phyloP scores from a whole-genome alignment of 2,797 vertebrate species.

The Luscinia luscinia region DNA sequence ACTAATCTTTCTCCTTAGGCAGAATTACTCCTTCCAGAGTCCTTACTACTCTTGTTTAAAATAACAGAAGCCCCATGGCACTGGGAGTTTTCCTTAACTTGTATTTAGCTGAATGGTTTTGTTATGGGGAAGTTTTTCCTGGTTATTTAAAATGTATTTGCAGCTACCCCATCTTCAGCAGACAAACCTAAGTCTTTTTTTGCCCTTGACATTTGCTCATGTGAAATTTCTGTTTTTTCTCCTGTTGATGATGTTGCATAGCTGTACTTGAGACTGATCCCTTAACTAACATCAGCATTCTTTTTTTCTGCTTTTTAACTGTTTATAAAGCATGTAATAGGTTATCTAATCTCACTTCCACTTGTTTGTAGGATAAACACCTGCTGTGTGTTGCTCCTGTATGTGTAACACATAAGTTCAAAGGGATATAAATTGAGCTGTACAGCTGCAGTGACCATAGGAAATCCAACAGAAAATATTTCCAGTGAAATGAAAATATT shows the following conservation, averaged over 20 bases:
- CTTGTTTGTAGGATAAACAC: not conserved
- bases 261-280: not conserved
- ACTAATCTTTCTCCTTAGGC: constrained; percentile 5
- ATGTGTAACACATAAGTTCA: not conserved
- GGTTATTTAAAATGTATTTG: not conserved
- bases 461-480: not conserved
- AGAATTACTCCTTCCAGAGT: constrained; percentile 1
- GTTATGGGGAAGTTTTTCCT: not conserved
- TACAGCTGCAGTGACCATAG: not conserved
- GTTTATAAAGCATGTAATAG: not conserved
- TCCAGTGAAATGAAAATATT: not conserved
- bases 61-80: not conserved
- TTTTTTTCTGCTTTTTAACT: not conserved
- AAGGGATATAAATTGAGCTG: not conserved
- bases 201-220: not conserved
- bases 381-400: not conserved
- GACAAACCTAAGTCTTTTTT: not conserved
- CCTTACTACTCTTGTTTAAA: constrained; percentile 6
- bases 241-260: not conserved
- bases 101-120: not conserved
- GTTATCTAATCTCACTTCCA: not conserved
- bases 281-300: not conserved
- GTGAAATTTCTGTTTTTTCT: not conserved
- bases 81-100: not conserved
- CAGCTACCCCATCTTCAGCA: not conserved